phyloP scores from a whole-genome alignment of 2,113 vertebrate species.

The Sinocyclocheilus grahami region DNA sequence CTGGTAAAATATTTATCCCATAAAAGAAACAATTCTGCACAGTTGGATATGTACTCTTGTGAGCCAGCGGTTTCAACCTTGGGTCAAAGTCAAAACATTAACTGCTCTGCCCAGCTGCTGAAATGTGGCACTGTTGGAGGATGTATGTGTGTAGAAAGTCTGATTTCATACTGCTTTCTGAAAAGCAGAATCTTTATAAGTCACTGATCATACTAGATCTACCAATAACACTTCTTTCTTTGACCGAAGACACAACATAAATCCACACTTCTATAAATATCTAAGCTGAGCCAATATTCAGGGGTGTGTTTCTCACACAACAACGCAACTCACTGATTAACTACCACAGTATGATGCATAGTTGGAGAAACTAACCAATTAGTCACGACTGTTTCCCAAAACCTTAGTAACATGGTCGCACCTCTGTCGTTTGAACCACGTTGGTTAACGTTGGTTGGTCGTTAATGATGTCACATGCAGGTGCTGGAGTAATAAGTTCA shows the following conservation, averaged over 20 bases:
- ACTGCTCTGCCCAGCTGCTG: constrained; percentile 8
- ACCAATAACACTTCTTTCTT: background rate
- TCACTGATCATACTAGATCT: background rate
- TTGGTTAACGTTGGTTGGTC: background rate
- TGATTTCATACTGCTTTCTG: background rate
- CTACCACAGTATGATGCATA: too few relatives aligned
- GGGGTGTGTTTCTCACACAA: background rate
- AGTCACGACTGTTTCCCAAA: background rate
- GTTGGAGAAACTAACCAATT: background rate
- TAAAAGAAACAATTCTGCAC: constrained; percentile 13
- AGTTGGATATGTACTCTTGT: constrained; percentile 27
- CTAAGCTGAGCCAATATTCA: background rate
- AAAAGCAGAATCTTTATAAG: background rate
- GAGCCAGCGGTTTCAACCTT: constrained; percentile 36
- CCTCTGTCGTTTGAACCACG: background rate
- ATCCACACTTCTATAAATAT: background rate
- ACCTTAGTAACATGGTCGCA: background rate
- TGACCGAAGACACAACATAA: background rate
- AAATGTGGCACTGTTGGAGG: background rate
- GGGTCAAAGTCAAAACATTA: constrained; percentile 33
- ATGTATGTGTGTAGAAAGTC: background rate
- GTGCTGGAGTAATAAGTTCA: background rate
- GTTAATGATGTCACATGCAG: background rate
- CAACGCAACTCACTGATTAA: background rate
- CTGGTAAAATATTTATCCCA: constrained; percentile 49